A percentile compares a stretch with the other conserved stretches of the same genome.
Evolutionary conservation across 2,113 vertebrate species (phyloP).

Genomic region (Eulacestoma nigropectus): DNA sequence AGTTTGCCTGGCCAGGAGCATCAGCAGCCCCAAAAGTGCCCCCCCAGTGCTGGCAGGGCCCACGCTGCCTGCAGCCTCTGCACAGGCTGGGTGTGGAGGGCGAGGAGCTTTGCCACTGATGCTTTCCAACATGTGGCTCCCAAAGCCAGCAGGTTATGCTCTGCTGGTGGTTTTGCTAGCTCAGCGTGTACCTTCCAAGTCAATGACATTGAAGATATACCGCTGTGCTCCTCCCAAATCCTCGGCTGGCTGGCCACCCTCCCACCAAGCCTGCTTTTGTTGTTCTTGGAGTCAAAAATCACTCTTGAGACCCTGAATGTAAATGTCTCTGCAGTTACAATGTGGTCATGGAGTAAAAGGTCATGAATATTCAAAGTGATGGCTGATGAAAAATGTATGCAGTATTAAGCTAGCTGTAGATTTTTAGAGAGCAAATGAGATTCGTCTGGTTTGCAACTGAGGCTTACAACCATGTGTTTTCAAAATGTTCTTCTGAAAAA

Average conservation of each 20-base stretch:
- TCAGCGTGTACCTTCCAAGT: accelerated
- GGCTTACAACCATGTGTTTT: background rate
- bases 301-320: background rate
- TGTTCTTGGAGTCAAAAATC: background rate
- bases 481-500: background rate
- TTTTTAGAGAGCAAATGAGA: background rate
- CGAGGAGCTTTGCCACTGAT: background rate
- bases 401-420: background rate
- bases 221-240: background rate
- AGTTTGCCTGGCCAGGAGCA: background rate
- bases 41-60: background rate
- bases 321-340: background rate
- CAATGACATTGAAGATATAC: background rate
- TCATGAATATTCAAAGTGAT: background rate
- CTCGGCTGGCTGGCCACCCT: background rate
- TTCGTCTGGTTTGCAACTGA: background rate
- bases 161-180: background rate
- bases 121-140: background rate
- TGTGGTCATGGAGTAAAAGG: background rate
- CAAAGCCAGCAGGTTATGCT: background rate
- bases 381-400: background rate
- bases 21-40: background rate
- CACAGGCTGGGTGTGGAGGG: background rate
- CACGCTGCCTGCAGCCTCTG: background rate
- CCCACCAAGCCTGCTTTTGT: background rate